Evolutionary conservation across 2,888 invertebrate genomes (phyloP), one percentile per base, ranked within the genome.

Genomic region (Schizaphis graminum): DNA sequence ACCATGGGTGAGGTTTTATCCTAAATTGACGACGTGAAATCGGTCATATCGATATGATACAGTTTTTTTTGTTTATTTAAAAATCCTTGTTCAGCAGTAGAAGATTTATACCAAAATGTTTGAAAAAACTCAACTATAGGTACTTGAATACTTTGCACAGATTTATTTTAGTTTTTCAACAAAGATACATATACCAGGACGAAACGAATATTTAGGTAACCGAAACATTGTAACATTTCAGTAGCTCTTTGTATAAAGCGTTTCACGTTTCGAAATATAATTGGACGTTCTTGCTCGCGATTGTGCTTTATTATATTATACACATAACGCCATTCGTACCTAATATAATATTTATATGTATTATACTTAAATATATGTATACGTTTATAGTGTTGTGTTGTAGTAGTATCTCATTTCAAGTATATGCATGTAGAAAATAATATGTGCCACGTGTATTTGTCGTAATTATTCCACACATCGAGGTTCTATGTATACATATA

Each of bases 391-490:
- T 10, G 28, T 28, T 61, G 28, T 3, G n/a, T n/a, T 11, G n/a
- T 16, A 16, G 16, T 21, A 67, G 35, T 77, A 77, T 61, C 61
- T 35, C 77, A 35, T 35, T 35, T 2, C 35, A 7, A n/a, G 3
- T 11, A 13, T 13, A 67, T 28, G n/a, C 53, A 21, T 77, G 21
- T 77, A 21, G 77, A 77, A 77, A 77, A 77, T 77, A 35, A 35
- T 77, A 21, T 77, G 35, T 8, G 77, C 16, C 67, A 67, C n/a
- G 77, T 41, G 44, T 21, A 44, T 44, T 49, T n/a, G 67, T 67
- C 47, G 67, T 91, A 91, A 91, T 91, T 77, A 91, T 91, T 49
- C 49, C 49, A 13, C 11, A 7, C 49, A 35, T n/a, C n/a, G 49
- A 5, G 35, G 16, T 89, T 21, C 24, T 57, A 57, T 61, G n/a